These are phyloP conservation scores for Ariolimax columbianus DNA, from an alignment of 2,888 invertebrate species.

Conservation along the genomic window DNA sequence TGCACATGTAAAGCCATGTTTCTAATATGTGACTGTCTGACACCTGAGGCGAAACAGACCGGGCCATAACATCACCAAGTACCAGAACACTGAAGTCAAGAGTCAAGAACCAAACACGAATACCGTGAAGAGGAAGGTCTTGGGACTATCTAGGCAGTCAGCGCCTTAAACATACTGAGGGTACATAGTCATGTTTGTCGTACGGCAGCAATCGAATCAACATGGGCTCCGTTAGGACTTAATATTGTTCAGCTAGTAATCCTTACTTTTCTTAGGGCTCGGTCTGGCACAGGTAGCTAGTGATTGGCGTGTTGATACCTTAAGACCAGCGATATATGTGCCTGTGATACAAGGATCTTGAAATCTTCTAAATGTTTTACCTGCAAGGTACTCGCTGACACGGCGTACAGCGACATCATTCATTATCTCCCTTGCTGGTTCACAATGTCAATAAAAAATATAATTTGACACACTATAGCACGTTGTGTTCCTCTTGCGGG, in stretches of 20 bases:
- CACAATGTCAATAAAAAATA: constrained; percentile 16
- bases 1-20: too few relatives aligned
- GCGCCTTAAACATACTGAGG: background rate
- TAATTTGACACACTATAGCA: background rate
- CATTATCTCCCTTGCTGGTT: background rate
- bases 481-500: background rate
- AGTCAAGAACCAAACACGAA: background rate
- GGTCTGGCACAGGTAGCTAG: background rate
- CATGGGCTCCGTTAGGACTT: background rate
- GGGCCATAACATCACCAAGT: background rate
- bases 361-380: background rate
- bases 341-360: background rate
- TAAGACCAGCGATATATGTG: constrained; percentile 10
- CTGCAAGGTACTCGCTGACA: background rate
- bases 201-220: background rate
- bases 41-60: background rate
- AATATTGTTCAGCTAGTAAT: background rate
- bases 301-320: constrained; percentile 31
- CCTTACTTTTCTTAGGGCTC: background rate
- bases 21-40: background rate
- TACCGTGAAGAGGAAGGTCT: background rate
- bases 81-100: background rate
- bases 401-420: background rate
- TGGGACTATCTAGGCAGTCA: background rate
- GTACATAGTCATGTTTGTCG: background rate